Conservation (phyloP, 2,113 vertebrate species). For the Oreotrochilus melanogaster region DNA sequence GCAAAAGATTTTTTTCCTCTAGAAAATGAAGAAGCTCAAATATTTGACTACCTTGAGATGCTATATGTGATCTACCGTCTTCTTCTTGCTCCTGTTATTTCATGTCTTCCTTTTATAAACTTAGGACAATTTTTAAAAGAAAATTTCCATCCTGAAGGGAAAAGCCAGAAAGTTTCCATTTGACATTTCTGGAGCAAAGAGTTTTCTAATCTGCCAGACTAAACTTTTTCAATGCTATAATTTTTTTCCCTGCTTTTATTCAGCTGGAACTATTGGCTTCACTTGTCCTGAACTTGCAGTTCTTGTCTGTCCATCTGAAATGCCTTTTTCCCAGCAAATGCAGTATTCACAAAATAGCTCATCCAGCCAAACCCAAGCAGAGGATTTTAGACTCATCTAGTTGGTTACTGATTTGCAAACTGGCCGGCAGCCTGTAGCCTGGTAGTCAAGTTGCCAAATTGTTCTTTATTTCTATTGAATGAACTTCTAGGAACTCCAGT, state of each 20-base stretch:
- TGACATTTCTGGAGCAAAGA: constrained; percentile 23
- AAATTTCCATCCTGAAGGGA: neutral
- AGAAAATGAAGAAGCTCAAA: neutral
- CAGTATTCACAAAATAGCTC: neutral
- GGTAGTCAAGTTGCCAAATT: neutral
- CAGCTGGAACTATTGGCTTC: neutral
- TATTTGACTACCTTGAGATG: neutral
- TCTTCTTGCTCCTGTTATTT: neutral
- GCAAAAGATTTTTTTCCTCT: neutral
- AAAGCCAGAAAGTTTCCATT: neutral
- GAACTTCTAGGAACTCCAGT: constrained; percentile 7
- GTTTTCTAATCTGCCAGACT: neutral
- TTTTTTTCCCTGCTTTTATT: neutral
- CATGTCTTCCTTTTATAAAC: neutral
- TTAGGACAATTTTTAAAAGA: neutral
- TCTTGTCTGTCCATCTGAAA: neutral
- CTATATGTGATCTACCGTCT: neutral
- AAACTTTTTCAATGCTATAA: neutral
- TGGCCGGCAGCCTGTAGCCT: neutral
- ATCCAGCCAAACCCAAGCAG: neutral
- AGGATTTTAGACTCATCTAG: neutral
- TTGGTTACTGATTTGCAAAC: constrained; percentile 1
- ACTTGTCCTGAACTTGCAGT: neutral
- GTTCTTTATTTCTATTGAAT: constrained; percentile 38
- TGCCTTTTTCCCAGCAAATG: neutral